A percentile compares a stretch with the other conserved stretches of the same genome.
Conservation (phyloP, 2,113 vertebrate species). For the Podarcis raffonei region DNA sequence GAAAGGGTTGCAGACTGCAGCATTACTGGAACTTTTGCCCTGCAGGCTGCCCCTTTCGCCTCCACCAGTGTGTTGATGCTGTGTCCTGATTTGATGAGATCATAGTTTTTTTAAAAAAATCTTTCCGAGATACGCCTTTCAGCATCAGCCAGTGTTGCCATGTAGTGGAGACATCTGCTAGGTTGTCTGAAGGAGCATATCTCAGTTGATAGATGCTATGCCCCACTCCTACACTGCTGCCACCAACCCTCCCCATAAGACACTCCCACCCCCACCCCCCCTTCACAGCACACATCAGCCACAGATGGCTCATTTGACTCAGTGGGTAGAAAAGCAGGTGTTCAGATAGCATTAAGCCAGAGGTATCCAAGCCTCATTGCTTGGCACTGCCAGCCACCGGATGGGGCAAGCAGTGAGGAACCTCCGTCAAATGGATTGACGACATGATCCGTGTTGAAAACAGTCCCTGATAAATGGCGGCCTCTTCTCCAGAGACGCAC, state of each 20-base stretch:
- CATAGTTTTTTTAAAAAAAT: too few species aligned
- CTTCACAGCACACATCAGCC: constrained; percentile 43
- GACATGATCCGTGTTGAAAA: constrained; percentile 36
- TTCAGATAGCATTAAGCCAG: constrained; percentile 67
- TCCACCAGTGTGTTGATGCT: background rate
- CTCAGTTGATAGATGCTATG: constrained; percentile 61
- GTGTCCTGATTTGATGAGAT: background rate
- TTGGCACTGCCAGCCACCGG: constrained; percentile 45
- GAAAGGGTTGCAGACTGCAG: background rate
- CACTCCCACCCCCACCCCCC: constrained; percentile 22
- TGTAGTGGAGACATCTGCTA: constrained; percentile 52
- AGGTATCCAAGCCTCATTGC: constrained; percentile 63
- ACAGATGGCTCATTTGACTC: constrained; percentile 61
- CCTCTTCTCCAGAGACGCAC: constrained; percentile 67
- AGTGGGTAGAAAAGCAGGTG: constrained; percentile 62
- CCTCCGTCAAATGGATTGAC: constrained; percentile 69
- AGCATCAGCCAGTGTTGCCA: constrained; percentile 22
- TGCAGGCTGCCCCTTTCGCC: constrained; percentile 8
- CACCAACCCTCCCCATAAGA: background rate
- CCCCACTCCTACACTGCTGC: constrained; percentile 12
- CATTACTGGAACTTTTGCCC: fast-evolving
- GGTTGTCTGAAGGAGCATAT: constrained; percentile 48
- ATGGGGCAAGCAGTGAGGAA: constrained; percentile 56
- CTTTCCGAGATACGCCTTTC: constrained; percentile 22
- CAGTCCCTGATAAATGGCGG: constrained; percentile 71